Percentiles rank a stretch among this genome's conserved stretches.
phyloP scores from a whole-genome alignment of 2,113 vertebrate genomes.

The Otus sunia region DNA sequence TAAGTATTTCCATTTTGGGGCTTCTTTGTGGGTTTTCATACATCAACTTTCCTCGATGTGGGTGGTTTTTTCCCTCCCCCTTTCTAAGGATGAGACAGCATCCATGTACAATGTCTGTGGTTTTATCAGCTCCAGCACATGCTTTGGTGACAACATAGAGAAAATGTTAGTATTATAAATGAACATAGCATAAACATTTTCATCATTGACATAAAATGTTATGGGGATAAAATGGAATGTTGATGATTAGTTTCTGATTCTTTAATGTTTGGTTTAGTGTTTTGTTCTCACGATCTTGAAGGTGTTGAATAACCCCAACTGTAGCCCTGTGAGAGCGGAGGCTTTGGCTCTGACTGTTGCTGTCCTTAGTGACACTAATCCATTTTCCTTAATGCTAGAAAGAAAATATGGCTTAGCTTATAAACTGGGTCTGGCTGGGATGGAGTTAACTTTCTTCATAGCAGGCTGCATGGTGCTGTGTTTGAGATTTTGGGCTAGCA shows the following conservation, averaged over 20 bases:
- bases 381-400: neutral
- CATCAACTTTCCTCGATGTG: fast-evolving
- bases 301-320: fast-evolving
- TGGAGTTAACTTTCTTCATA: neutral
- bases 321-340: neutral
- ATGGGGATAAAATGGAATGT: neutral
- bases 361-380: neutral
- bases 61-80: neutral
- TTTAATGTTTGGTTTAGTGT: neutral
- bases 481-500: neutral
- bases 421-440: neutral
- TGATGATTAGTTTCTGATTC: neutral
- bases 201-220: neutral
- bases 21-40: neutral
- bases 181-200: neutral
- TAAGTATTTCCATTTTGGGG: slow-evolving; percentile 50
- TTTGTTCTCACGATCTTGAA: neutral
- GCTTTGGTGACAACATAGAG: neutral
- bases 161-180: neutral
- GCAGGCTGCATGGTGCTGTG: neutral
- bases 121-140: neutral
- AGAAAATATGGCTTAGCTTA: neutral
- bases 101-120: neutral
- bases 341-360: neutral
- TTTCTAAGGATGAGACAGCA: neutral